These are phyloP conservation scores for Hippocampus kuda DNA, from an alignment of 2,797 vertebrate species.

Conservation along the genomic window DNA sequence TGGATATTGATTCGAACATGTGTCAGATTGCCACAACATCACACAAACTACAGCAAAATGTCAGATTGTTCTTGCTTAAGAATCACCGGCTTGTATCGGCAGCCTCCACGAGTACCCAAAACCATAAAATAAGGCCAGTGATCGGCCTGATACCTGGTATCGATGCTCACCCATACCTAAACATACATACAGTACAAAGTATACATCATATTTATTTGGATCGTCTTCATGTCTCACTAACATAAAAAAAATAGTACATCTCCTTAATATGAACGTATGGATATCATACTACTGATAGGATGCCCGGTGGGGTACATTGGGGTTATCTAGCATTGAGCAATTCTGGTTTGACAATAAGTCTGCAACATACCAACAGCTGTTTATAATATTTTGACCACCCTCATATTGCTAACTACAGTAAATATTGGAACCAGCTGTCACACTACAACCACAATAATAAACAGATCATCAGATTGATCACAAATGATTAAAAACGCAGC, in stretches of 20 bases:
- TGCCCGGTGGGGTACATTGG: neutral
- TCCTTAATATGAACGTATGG: neutral
- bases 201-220: no score
- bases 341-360: neutral
- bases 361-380: neutral
- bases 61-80: neutral
- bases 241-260: no score
- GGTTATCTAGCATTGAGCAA: neutral
- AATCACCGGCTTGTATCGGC: no score
- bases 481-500: neutral
- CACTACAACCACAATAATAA: neutral
- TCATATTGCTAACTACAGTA: neutral
- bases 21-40: no score
- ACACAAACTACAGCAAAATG: no score
- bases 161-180: no score
- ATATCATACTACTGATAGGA: neutral
- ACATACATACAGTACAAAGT: no score
- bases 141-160: no score
- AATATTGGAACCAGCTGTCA: slow-evolving; percentile 3
- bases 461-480: slow-evolving; percentile 3
- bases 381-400: neutral
- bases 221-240: no score
- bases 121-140: no score
- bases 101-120: no score
- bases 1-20: no score